Conservation (phyloP, 2,888 invertebrate genomes). For the Apamea epomidion region DNA sequence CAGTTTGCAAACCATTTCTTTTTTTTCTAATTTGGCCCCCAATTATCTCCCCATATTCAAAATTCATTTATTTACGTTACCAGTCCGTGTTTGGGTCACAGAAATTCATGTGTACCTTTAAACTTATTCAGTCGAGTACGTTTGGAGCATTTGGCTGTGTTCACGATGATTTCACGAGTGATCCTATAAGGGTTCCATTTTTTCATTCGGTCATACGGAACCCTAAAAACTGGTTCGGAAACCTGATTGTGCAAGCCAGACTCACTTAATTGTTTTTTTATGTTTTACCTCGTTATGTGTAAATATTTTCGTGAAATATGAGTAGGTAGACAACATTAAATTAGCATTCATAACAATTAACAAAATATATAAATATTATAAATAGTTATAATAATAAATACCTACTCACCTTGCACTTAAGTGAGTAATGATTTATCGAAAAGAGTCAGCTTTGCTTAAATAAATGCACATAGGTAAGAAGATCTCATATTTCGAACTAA, state of each 20-base stretch:
- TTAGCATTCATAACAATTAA: constrained; percentile 16
- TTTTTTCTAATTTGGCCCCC: neutral
- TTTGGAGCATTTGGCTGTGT: neutral
- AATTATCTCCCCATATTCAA: neutral
- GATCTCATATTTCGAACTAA: neutral
- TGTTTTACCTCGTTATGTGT: neutral
- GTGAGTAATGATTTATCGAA: too few species aligned
- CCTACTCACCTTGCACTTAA: constrained; percentile 9
- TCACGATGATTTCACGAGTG: too few species aligned
- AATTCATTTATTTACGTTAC: neutral
- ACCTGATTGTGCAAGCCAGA: neutral
- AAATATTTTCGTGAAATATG: neutral
- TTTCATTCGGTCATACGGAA: neutral
- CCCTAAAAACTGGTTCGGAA: neutral
- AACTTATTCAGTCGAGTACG: neutral
- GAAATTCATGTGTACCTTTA: too few species aligned
- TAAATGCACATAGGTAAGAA: neutral
- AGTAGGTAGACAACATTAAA: neutral
- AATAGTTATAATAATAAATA: constrained; percentile 4
- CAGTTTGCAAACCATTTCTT: neutral
- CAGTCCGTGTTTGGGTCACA: neutral
- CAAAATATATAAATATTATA: constrained; percentile 6
- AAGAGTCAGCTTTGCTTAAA: neutral
- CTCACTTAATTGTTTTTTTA: neutral
- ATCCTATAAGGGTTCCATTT: neutral